Evolutionary conservation across 2,888 invertebrate species (phyloP).

Genomic region (Gastrophysa polygoni): DNA sequence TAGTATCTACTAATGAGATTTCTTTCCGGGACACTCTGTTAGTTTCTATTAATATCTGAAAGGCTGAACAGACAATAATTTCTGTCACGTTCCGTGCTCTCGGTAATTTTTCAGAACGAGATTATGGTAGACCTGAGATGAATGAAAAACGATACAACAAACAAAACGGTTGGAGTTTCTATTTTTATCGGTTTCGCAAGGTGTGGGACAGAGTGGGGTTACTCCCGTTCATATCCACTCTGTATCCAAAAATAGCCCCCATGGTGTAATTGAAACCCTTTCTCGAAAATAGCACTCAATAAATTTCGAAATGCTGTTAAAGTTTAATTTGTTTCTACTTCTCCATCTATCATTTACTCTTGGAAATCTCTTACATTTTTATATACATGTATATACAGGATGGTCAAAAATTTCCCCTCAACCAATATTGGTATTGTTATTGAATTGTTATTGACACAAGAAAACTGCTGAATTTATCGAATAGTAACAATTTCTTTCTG

Average conservation of each 20-base stretch:
- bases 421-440: too few species aligned
- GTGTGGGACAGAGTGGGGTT: conserved; percentile 9
- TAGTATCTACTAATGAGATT: too few species aligned
- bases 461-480: too few species aligned
- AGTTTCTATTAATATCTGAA: background rate
- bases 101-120: background rate
- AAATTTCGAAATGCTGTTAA: background rate
- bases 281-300: conserved; percentile 4
- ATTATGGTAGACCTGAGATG: background rate
- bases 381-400: too few species aligned
- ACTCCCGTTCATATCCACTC: conserved; percentile 11
- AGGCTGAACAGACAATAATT: background rate
- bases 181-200: conserved; percentile 15
- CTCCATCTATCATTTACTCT: background rate
- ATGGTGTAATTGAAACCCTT: background rate
- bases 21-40: background rate
- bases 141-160: conserved; percentile 8
- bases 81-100: background rate
- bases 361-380: background rate
- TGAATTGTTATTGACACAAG: too few species aligned
- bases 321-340: background rate
- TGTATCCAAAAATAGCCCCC: conserved; percentile 5
- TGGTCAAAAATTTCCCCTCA: too few species aligned
- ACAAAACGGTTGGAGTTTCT: background rate
- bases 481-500: too few species aligned